Percentiles rank a stretch among this genome's conserved stretches.
phyloP scores from a whole-genome alignment of 2,113 vertebrate genomes.

The Istiophorus platypterus region DNA sequence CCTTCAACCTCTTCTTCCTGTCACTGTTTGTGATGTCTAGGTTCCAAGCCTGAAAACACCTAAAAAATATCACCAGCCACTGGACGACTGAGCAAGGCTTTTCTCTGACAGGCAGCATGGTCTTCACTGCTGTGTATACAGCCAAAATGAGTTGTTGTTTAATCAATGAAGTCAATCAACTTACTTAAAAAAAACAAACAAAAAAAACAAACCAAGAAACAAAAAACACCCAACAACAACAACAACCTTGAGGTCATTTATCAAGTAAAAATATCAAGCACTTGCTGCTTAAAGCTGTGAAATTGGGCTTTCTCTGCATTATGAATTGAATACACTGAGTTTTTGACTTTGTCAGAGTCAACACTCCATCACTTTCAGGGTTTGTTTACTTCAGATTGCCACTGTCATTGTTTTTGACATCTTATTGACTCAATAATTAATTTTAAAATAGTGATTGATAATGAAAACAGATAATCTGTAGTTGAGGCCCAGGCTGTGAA shows the following conservation, averaged over 20 bases:
- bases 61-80: no score
- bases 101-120: conserved; percentile 1
- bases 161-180: background rate
- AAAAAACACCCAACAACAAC: background rate
- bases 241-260: background rate
- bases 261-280: background rate
- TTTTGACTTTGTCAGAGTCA: background rate
- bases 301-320: conserved; percentile 3
- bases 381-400: no score
- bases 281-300: background rate
- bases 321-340: background rate
- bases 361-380: background rate
- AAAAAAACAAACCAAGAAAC: no score
- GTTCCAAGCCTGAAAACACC: background rate
- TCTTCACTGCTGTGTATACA: background rate
- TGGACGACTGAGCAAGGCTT: conserved; percentile 1
- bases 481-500: background rate
- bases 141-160: background rate
- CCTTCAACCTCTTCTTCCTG: background rate
- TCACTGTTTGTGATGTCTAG: background rate
- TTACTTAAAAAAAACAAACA: no score
- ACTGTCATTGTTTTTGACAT: background rate
- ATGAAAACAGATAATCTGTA: background rate
- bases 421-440: background rate
- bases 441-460: background rate